These are phyloP conservation scores for Auanema sp. DNA, from an alignment of 2,888 invertebrate species.

Conservation along the genomic window DNA sequence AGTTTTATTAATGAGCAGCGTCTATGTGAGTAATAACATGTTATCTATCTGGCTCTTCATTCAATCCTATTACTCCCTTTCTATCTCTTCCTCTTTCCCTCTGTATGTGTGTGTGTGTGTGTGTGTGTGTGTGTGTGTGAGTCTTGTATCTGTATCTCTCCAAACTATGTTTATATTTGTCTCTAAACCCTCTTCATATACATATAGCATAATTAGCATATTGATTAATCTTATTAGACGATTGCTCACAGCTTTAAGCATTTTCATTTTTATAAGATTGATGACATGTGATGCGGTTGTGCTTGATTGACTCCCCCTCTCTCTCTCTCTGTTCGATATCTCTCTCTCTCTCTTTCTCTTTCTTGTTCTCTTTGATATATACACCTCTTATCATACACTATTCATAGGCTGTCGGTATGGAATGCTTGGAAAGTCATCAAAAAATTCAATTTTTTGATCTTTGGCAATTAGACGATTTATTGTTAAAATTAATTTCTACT, in stretches of 20 bases:
- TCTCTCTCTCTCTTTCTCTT: too few relatives aligned
- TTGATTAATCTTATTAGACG: neutral
- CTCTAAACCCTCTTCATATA: neutral
- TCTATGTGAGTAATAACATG: conserved; percentile 34
- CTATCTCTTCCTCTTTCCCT: too few relatives aligned
- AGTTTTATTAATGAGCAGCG: conserved; percentile 43
- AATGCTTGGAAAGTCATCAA: conserved; percentile 49
- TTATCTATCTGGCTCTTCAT: too few relatives aligned
- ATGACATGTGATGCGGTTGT: too few relatives aligned
- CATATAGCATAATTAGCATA: too few relatives aligned
- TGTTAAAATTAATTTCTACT: conserved; percentile 35
- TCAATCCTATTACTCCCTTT: too few relatives aligned
- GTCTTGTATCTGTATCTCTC: too few relatives aligned
- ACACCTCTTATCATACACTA: conserved; percentile 1
- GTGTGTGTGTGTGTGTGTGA: too few relatives aligned
- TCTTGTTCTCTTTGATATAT: too few relatives aligned
- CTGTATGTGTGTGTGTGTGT: too few relatives aligned
- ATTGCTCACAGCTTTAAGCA: neutral
- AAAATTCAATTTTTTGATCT: conserved; percentile 53
- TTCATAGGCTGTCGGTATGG: conserved; percentile 45
- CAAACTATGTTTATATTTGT: too few relatives aligned
- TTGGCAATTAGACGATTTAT: conserved; percentile 48
- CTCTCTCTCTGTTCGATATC: too few relatives aligned
- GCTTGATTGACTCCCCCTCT: neutral
- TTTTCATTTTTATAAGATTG: neutral